Evolutionary conservation across 2,888 invertebrate species (phyloP).

Genomic region (Chaetogeoica ovagalla): DNA sequence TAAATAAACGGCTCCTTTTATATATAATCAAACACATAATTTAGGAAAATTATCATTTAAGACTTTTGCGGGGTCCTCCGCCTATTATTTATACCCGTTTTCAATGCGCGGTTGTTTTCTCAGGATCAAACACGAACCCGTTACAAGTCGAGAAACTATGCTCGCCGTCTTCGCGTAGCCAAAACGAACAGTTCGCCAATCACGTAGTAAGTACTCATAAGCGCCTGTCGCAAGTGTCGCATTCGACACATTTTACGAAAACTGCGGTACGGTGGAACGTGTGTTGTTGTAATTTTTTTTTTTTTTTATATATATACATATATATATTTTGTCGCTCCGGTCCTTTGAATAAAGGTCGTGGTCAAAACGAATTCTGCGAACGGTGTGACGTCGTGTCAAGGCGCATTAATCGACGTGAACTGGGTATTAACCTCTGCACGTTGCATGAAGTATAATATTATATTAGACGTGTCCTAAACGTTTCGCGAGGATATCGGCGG

Average conservation of each 20-base stretch:
- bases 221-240: too few species aligned
- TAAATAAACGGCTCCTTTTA: too few species aligned
- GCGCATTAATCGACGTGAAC: conserved; percentile 19
- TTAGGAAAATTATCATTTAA: too few species aligned
- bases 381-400: conserved; percentile 8
- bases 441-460: conserved; percentile 16
- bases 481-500: neutral
- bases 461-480: neutral
- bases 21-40: too few species aligned
- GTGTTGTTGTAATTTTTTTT: too few species aligned
- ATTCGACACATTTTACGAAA: too few species aligned
- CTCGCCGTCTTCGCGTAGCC: neutral
- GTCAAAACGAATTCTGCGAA: neutral
- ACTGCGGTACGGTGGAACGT: too few species aligned
- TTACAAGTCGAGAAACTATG: conserved; percentile 9
- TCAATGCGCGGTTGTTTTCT: neutral
- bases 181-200: conserved; percentile 7
- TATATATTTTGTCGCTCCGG: neutral
- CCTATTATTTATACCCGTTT: too few species aligned
- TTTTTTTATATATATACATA: too few species aligned
- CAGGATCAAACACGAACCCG: conserved; percentile 12
- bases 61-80: too few species aligned
- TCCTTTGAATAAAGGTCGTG: neutral
- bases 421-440: conserved; percentile 22
- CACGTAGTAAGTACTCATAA: neutral